These are phyloP conservation scores for Calcarius lapponicus DNA, from an alignment of 2,797 vertebrate genomes.

Conservation along the genomic window DNA sequence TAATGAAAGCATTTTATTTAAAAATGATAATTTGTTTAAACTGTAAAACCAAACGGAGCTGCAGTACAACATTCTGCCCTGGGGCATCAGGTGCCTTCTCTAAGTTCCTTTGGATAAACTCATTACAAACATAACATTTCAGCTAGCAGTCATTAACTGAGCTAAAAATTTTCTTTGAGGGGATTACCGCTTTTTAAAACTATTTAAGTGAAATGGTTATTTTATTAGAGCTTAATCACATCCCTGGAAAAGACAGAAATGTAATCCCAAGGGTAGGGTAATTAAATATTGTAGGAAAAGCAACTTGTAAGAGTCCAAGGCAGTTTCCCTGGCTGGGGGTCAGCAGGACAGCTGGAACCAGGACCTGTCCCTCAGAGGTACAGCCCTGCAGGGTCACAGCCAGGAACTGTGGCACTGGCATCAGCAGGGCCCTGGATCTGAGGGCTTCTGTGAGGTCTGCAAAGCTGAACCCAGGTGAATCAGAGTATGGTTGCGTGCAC, in stretches of 20 bases:
- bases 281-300: not conserved
- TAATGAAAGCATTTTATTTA: not conserved
- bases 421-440: accelerated
- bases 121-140: not conserved
- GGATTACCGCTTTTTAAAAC: slow-evolving; percentile 53
- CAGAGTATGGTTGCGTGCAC: not conserved
- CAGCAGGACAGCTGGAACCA: not conserved
- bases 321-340: not conserved
- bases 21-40: not conserved
- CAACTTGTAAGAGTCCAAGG: not conserved
- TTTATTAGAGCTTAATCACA: slow-evolving; percentile 51
- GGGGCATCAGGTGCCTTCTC: not conserved
- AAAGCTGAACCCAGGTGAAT: not conserved
- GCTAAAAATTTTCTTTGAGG: slow-evolving; percentile 21
- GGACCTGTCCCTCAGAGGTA: accelerated
- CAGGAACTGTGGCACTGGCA: not conserved
- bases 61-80: not conserved
- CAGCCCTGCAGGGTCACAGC: not conserved
- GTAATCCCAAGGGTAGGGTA: not conserved
- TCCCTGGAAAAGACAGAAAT: not conserved
- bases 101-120: slow-evolving; percentile 44
- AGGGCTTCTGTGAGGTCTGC: not conserved
- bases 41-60: not conserved
- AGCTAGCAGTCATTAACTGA: slow-evolving; percentile 23
- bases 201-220: slow-evolving; percentile 1